These are phyloP conservation scores for Drosophila neotestacea DNA, from an alignment of 2,888 invertebrate species.

Conservation along the genomic window DNA sequence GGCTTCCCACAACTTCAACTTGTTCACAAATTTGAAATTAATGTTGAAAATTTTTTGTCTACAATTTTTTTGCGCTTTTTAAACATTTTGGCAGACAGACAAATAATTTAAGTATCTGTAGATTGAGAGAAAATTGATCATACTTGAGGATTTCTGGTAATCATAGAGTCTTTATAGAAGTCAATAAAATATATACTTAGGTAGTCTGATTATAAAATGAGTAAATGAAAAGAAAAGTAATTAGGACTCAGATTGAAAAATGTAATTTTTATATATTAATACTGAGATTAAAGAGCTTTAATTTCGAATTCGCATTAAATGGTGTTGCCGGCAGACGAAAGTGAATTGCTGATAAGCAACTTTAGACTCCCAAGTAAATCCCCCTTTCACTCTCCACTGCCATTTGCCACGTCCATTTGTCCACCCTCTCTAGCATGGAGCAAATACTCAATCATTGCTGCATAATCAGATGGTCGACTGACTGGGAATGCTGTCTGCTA, in stretches of 20 bases:
- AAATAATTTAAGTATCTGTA: slow-evolving; percentile 23
- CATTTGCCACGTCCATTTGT: neutral
- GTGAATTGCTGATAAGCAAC: slow-evolving; percentile 42
- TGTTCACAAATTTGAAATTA: slow-evolving; percentile 45
- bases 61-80: slow-evolving; percentile 1
- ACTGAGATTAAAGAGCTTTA: neutral
- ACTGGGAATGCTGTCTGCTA: slow-evolving; percentile 37
- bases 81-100: slow-evolving; percentile 28
- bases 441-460: slow-evolving; percentile 63
- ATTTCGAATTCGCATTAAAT: slow-evolving; percentile 1
- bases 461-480: slow-evolving; percentile 67
- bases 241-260: too few relatives aligned
- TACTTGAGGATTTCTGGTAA: neutral
- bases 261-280: too few relatives aligned
- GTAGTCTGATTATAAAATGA: too few relatives aligned
- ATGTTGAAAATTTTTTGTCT: slow-evolving; percentile 36
- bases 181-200: too few relatives aligned
- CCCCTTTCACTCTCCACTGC: neutral
- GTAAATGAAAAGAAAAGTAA: neutral
- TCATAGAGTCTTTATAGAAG: too few relatives aligned
- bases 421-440: neutral
- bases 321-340: slow-evolving; percentile 22
- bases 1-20: slow-evolving; percentile 10
- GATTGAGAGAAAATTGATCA: slow-evolving; percentile 5
- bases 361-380: neutral